Evolutionary conservation across 2,797 vertebrate genomes (phyloP), one percentile per base, ranked within the genome.

Genomic region (Moxostoma hubbsi): DNA sequence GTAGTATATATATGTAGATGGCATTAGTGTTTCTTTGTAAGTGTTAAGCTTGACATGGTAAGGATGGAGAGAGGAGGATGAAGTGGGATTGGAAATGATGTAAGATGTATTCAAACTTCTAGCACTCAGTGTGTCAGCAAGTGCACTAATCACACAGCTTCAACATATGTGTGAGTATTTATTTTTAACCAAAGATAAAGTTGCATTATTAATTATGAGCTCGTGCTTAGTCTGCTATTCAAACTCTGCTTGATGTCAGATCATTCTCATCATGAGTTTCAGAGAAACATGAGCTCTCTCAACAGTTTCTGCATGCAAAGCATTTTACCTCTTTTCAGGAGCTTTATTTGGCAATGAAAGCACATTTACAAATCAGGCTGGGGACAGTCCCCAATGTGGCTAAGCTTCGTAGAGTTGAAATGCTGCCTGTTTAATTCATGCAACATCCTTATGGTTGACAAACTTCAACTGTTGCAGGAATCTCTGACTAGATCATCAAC

Each of bases 391-490:
- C 62, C 53, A 49, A 36, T 78, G 74, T 58, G 65, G 67, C 59
- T 58, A 12, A 76, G 75, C 72, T 61, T 76, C 70, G 50, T 81
- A 72, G 16, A 80, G 86, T 86, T 81, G 54, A 73, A 82, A 83
- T 80, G 53, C 72, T 47, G 69, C 57, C 68, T 85, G 61, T 73
- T 87, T 89, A 88, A 87, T 90, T 88, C 54, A 87, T 83, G 69
- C 73, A 61, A 69, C 47, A 53, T 75, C 66, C 63, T 80, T 36
- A 69, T 51, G 69, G 68, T 81, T 77, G 73, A 83, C 81, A 67
- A 80, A 83, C 61, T 70, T 65, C 70, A 58, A 55, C 75, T 83
- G 77, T 81, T 69, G 16, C 15, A 53, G 63, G 61, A 85, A 77
- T 75, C 59, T 16, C 71, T 82, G 75, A 88, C 81, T 83, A 82